Conservation (phyloP, 2,888 invertebrate species). For the Drosophila borborema region DNA sequence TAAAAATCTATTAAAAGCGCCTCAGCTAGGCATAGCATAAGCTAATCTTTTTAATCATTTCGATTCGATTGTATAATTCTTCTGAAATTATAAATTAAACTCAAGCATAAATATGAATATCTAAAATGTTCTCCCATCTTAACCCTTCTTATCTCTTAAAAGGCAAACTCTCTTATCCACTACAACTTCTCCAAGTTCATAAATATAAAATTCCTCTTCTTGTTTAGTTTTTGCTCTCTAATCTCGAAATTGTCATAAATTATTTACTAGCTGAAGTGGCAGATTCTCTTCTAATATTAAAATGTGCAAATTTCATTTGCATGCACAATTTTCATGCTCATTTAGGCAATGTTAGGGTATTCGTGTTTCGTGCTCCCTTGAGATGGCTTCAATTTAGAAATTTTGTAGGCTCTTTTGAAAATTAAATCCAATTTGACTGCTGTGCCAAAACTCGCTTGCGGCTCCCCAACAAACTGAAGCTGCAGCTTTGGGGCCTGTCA, state of each 20-base stretch:
- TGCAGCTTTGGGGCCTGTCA: conserved; percentile 44
- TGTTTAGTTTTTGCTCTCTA: background rate
- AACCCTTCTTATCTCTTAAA: background rate
- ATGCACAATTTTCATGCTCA: conserved; percentile 4
- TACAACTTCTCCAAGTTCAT: background rate
- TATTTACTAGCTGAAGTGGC: background rate
- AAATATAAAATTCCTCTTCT: conserved; percentile 6
- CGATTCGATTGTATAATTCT: no score
- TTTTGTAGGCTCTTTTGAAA: conserved; percentile 50
- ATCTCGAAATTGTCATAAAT: background rate
- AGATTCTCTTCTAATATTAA: background rate
- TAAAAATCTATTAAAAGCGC: no score
- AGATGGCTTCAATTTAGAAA: conserved; percentile 32
- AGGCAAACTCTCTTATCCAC: background rate
- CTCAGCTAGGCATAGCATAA: no score
- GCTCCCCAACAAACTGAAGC: conserved; percentile 36
- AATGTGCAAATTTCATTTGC: conserved; percentile 26
- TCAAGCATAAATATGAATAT: background rate
- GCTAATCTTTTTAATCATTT: background rate
- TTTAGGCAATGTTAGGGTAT: conserved; percentile 37
- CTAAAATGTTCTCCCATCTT: background rate
- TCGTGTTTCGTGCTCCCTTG: conserved; percentile 15
- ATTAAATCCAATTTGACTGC: conserved; percentile 69
- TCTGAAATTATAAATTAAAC: background rate
- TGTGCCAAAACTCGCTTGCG: conserved; percentile 49